A percentile compares a stretch with the other conserved stretches of the same genome.
Evolutionary conservation across 2,113 vertebrate species (phyloP).

Genomic region (Oryzias celebensis): DNA sequence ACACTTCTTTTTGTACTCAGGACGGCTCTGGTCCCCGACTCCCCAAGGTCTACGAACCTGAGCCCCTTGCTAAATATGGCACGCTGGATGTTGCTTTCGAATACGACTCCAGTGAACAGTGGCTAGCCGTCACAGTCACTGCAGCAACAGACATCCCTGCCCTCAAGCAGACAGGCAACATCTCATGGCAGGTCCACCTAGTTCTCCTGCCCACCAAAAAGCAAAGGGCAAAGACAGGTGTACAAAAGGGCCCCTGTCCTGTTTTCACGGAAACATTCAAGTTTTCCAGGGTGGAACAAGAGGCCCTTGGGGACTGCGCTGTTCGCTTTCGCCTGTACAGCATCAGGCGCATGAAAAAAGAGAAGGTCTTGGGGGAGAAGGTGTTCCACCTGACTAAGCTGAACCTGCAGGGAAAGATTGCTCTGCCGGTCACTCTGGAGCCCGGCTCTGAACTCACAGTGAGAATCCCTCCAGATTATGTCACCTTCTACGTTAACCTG

Average conservation of each 20-base stretch:
- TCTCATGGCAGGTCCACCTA: constrained; percentile 96
- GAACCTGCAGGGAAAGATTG: constrained; percentile 96
- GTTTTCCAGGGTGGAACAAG: constrained; percentile 91
- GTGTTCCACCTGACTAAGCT: constrained; percentile 96
- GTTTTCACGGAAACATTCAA: constrained; percentile 96
- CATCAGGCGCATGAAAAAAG: constrained; percentile 91
- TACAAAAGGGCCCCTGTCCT: constrained; percentile 92
- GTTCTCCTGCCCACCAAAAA: constrained; percentile 97
- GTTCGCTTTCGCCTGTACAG: constrained; percentile 96
- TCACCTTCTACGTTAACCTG: no score
- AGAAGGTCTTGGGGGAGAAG: constrained; percentile 97
- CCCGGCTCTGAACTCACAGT: constrained; percentile 91
- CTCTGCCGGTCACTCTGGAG: constrained; percentile 91
- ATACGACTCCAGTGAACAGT: constrained; percentile 93
- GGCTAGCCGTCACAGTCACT: constrained; percentile 94
- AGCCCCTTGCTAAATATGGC: constrained; percentile 93
- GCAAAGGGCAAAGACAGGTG: constrained; percentile 93
- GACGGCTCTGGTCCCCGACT: constrained; percentile 87
- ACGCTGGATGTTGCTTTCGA: constrained; percentile 97
- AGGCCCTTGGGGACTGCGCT: constrained; percentile 92
- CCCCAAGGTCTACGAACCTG: constrained; percentile 90
- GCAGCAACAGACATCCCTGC: constrained; percentile 94
- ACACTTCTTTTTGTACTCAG: constrained; percentile 59
- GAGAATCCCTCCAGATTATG: constrained; percentile 59
- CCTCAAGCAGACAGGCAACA: constrained; percentile 90